Evolutionary conservation across 2,797 vertebrate species (phyloP), one percentile per base, ranked within the genome.

Genomic region (Vireo griseus): DNA sequence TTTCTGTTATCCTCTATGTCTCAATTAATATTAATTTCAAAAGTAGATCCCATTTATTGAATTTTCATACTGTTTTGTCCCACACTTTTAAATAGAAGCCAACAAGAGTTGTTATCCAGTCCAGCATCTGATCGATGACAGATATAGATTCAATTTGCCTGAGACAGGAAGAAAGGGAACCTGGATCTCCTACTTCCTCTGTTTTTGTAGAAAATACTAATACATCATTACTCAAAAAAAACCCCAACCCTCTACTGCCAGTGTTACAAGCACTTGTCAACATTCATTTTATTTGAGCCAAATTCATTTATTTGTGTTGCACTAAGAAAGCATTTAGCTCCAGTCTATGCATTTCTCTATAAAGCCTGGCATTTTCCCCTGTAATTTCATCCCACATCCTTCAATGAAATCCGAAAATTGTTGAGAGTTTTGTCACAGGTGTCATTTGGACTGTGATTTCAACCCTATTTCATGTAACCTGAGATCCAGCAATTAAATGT

Each of bases 261-360:
- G 48, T 57, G 39, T 77, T 89, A 71, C 72, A 91, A 76, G 44
- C 72, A 31, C 61, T 91, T 95, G 81, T 94, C 85, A 91, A 37
- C 13, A 0, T 77, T 74, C 61, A 71, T 80, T 87, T 95, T 77
- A 83, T 71, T 77, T 90, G 87, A 94, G 44, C 39, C 50, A 69
- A 95, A 89, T 87, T 81, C 13, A 94, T 95, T 89, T 92, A 92
- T 95, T 95, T 94, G 9, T 86, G 40, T 93, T 94, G 62, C 47
- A 69, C 47, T 78, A 33, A 72, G 77, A 86, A 93, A 93, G 83
- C 85, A 68, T 84, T 88, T 47, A 88, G 22, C 50, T 78, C 39
- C 66, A 78, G 82, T 42, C 63, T 67, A 0, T 57, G 42, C 63
- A 87, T 47, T 51, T 69, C 77, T 87, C 63, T 79, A 22, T 16